Evolutionary conservation across 2,888 invertebrate species (phyloP).

Genomic region (Fragum sueziense): DNA sequence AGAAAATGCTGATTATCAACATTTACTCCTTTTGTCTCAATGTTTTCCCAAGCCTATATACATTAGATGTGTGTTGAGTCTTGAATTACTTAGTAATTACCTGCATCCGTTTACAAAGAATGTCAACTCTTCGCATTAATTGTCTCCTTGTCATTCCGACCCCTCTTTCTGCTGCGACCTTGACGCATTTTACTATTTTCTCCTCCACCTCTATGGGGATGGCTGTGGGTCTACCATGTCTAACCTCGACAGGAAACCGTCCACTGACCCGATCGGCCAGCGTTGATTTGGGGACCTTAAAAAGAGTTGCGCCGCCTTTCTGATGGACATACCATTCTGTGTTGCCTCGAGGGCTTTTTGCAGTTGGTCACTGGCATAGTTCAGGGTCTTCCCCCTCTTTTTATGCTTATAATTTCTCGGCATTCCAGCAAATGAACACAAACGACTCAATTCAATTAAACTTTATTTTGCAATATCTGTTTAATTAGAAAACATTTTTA

Average conservation of each 20-base stretch:
- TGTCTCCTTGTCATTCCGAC: conserved; percentile 26
- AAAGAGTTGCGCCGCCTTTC: conserved; percentile 17
- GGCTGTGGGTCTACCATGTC: conserved; percentile 4
- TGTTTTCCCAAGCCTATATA: no score
- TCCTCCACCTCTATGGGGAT: conserved; percentile 15
- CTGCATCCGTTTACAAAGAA: conserved; percentile 20
- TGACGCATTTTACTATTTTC: conserved; percentile 10
- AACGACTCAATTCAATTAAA: no score
- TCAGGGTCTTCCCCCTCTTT: conserved; percentile 30
- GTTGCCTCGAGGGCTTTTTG: conserved; percentile 17
- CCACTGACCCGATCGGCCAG: conserved; percentile 27
- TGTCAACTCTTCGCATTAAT: not conserved
- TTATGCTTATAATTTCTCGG: no score
- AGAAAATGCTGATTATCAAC: not conserved
- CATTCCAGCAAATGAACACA: no score
- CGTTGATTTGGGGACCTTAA: conserved; percentile 18
- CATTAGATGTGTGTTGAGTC: no score
- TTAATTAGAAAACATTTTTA: no score
- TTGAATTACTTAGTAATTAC: no score
- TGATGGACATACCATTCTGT: not conserved
- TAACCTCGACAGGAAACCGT: not conserved
- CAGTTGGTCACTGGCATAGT: not conserved
- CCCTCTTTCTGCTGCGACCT: conserved; percentile 14
- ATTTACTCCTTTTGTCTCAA: not conserved
- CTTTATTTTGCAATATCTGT: no score